These are phyloP conservation scores for Ochropacha duplaris DNA, from an alignment of 2,888 invertebrate genomes.

Conservation along the genomic window DNA sequence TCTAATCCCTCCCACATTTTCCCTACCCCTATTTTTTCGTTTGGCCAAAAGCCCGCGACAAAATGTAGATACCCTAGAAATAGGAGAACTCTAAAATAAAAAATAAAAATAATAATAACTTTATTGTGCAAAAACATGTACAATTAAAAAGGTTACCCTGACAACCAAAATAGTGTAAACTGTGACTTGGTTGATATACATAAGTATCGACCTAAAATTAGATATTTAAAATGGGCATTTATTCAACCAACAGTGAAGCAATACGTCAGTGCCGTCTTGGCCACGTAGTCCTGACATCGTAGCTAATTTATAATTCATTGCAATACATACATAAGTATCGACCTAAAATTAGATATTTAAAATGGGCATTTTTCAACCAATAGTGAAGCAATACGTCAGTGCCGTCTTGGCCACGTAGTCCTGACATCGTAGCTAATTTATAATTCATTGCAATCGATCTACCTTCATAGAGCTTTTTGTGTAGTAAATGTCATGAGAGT, in stretches of 20 bases:
- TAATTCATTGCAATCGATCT: conserved; percentile 47
- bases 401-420: background rate
- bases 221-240: background rate
- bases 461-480: conserved; percentile 3
- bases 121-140: too few relatives aligned
- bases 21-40: too few relatives aligned
- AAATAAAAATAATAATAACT: too few relatives aligned
- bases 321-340: too few relatives aligned
- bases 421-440: conserved; percentile 20
- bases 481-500: background rate
- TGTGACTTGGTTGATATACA: too few relatives aligned
- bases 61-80: too few relatives aligned
- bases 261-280: background rate
- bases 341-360: background rate
- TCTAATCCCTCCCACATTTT: too few relatives aligned
- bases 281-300: background rate
- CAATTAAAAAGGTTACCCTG: too few relatives aligned
- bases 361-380: background rate
- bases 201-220: background rate
- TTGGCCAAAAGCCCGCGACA: too few relatives aligned
- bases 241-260: background rate
- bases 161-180: too few relatives aligned
- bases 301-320: conserved; percentile 39
- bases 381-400: background rate
- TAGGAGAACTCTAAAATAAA: too few relatives aligned